These are phyloP conservation scores for Hippocampus kuda DNA, from an alignment of 2,797 vertebrate genomes.

Conservation along the genomic window DNA sequence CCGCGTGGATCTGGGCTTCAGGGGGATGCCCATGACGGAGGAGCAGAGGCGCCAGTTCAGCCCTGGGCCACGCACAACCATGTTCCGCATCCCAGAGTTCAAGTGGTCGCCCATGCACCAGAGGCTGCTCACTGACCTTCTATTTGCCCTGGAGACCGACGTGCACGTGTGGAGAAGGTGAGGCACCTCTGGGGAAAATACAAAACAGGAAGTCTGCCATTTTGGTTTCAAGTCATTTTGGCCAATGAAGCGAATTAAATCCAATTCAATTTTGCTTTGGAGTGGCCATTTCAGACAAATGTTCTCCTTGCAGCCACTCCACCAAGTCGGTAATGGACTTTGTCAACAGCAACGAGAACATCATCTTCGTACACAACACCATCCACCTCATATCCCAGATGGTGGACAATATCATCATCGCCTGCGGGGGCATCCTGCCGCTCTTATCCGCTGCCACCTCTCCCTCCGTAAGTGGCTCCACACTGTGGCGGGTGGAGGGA, in stretches of 20 bases:
- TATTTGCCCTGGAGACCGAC: slow-evolving; percentile 97
- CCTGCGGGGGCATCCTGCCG: slow-evolving; percentile 96
- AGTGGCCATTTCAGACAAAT: background rate
- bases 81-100: slow-evolving; percentile 99
- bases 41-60: slow-evolving; percentile 96
- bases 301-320: slow-evolving; percentile 77
- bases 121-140: slow-evolving; percentile 88
- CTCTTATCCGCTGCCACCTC: slow-evolving; percentile 94
- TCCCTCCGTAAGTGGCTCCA: slow-evolving; percentile 89
- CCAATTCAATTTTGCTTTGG: too few relatives aligned
- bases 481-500: slow-evolving; percentile 47
- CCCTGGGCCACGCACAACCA: slow-evolving; percentile 93
- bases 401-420: slow-evolving; percentile 99
- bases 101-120: slow-evolving; percentile 99
- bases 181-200: slow-evolving; percentile 8
- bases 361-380: slow-evolving; percentile 99
- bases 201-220: too few relatives aligned
- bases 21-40: slow-evolving; percentile 97
- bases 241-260: too few relatives aligned
- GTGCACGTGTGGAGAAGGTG: slow-evolving; percentile 98
- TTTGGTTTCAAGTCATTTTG: too few relatives aligned
- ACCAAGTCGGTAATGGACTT: slow-evolving; percentile 99
- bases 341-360: slow-evolving; percentile 99
- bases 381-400: slow-evolving; percentile 99
- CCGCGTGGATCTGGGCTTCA: slow-evolving; percentile 89